Conservation (phyloP, 2,888 invertebrate species). For the Acrobasis suavella region DNA sequence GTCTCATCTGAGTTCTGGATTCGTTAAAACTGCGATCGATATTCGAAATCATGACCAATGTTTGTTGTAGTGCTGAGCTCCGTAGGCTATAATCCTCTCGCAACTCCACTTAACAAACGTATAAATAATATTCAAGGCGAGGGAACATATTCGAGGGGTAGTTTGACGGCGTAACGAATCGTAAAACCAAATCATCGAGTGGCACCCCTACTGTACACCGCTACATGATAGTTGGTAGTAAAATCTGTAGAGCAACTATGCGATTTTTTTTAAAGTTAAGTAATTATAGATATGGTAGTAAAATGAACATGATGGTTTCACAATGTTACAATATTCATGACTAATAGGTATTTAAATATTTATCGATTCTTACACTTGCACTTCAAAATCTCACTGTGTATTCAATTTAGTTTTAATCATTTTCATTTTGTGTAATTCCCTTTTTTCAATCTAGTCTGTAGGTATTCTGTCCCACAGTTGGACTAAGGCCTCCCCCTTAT, state of each 20-base stretch:
- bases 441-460: too few relatives aligned
- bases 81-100: slow-evolving; percentile 74
- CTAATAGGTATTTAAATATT: too few relatives aligned
- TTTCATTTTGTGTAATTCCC: too few relatives aligned
- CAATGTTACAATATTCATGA: neutral
- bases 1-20: neutral
- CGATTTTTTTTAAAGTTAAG: slow-evolving; percentile 10
- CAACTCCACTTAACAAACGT: slow-evolving; percentile 82
- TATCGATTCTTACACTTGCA: too few relatives aligned
- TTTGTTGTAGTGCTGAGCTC: slow-evolving; percentile 79
- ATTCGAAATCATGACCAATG: slow-evolving; percentile 74
- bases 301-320: neutral
- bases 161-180: slow-evolving; percentile 83
- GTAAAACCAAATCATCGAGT: slow-evolving; percentile 83
- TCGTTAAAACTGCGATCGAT: slow-evolving; percentile 58
- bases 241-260: slow-evolving; percentile 49
- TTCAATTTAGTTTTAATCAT: too few relatives aligned
- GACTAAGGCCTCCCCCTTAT: too few relatives aligned
- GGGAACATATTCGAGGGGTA: slow-evolving; percentile 81
- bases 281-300: neutral
- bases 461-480: too few relatives aligned
- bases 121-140: slow-evolving; percentile 82
- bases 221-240: slow-evolving; percentile 76
- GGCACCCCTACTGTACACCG: slow-evolving; percentile 77
- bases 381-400: too few relatives aligned